These are phyloP conservation scores for Sinocyclocheilus rhinocerous DNA, from an alignment of 2,113 vertebrate species.

Conservation along the genomic window DNA sequence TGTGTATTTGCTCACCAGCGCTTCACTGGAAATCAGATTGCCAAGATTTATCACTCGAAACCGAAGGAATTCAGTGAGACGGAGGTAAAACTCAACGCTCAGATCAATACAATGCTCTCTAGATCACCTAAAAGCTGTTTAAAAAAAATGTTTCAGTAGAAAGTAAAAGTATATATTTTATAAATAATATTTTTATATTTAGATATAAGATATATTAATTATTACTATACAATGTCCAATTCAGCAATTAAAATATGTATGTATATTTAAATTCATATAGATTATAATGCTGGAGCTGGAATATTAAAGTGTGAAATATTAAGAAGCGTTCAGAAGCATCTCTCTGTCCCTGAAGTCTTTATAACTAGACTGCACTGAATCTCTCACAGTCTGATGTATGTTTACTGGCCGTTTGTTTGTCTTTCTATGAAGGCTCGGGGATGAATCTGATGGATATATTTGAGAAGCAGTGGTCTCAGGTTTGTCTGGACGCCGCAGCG, in stretches of 20 bases:
- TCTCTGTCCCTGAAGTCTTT: too few species aligned
- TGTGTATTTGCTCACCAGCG: slow-evolving; percentile 67
- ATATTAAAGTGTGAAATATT: slow-evolving; percentile 9
- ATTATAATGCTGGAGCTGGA: neutral
- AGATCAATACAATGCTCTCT: neutral
- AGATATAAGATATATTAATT: too few species aligned
- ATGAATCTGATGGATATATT: neutral
- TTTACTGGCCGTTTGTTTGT: neutral
- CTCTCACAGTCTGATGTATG: neutral
- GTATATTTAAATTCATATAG: too few species aligned
- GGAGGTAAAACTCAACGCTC: slow-evolving; percentile 77
- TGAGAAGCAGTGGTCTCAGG: neutral
- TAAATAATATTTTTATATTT: too few species aligned
- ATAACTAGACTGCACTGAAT: neutral
- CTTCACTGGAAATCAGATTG: slow-evolving; percentile 96
- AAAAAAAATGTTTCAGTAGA: neutral
- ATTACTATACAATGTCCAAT: too few species aligned
- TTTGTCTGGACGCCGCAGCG: neutral
- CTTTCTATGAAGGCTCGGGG: neutral
- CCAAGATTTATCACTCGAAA: slow-evolving; percentile 83
- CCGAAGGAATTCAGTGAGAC: slow-evolving; percentile 77
- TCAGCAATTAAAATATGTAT: too few species aligned
- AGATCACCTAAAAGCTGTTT: neutral
- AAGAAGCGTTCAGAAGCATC: neutral
- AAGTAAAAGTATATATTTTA: neutral